phyloP scores from a whole-genome alignment of 2,888 invertebrate species.

The Biston betularia region DNA sequence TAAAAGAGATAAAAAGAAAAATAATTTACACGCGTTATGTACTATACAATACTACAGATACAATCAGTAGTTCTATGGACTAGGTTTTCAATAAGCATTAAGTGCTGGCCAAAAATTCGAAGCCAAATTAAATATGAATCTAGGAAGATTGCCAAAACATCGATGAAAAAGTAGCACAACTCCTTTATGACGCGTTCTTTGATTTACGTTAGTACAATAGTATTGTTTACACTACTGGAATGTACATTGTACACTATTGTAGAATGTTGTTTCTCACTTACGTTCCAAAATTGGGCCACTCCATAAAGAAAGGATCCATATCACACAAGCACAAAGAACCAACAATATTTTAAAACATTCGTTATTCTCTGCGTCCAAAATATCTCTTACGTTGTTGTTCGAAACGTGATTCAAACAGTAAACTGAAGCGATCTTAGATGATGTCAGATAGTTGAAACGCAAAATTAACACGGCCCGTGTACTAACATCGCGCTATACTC shows the following conservation, averaged over 20 bases:
- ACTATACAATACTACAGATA: too few species aligned
- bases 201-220: background rate
- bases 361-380: conserved; percentile 45
- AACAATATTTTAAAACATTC: conserved; percentile 33
- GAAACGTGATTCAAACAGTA: conserved; percentile 67
- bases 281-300: conserved; percentile 47
- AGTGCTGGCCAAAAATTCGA: background rate
- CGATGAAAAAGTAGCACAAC: background rate
- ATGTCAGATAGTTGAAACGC: conserved; percentile 68
- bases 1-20: too few species aligned
- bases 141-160: background rate
- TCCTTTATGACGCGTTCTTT: background rate
- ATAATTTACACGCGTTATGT: too few species aligned
- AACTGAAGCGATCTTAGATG: conserved; percentile 74
- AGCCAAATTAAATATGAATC: background rate
- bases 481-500: conserved; percentile 56
- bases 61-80: too few species aligned
- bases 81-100: too few species aligned
- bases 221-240: background rate
- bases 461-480: conserved; percentile 64
- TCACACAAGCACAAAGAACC: conserved; percentile 32
- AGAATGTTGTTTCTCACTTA: conserved; percentile 19
- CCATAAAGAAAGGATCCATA: conserved; percentile 58
- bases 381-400: conserved; percentile 39
- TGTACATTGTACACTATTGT: too few species aligned